Conservation (phyloP, 2,797 vertebrate genomes). For the Paguma larvata region DNA sequence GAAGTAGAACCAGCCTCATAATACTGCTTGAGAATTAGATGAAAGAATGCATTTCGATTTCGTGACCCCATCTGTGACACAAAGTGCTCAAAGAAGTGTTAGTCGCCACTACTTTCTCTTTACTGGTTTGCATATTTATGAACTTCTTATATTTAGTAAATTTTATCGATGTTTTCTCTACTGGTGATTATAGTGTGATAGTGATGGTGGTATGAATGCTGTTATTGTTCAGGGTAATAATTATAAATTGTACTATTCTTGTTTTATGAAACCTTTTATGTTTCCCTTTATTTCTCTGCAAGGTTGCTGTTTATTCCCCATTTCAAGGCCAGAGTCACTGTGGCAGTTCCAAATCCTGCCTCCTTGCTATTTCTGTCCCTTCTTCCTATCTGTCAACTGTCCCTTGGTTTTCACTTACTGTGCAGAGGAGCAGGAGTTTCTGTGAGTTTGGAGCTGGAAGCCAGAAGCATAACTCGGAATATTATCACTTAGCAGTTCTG, state of each 20-base stretch:
- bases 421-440: neutral
- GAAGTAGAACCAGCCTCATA: neutral
- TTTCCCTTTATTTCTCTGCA: neutral
- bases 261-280: neutral
- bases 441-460: conserved; percentile 2
- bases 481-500: neutral
- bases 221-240: neutral
- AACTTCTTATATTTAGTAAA: neutral
- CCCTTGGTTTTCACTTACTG: conserved; percentile 38
- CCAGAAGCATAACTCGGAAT: neutral
- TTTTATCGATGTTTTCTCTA: neutral
- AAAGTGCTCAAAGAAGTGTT: neutral
- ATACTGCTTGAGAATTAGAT: neutral
- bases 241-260: neutral
- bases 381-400: neutral
- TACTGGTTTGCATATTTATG: neutral
- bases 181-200: neutral
- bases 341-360: neutral
- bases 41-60: neutral
- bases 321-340: conserved; percentile 25
- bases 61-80: neutral
- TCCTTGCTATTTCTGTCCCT: neutral
- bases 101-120: neutral
- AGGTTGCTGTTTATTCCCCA: neutral
- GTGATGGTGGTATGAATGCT: neutral